Evolutionary conservation across 2,113 vertebrate genomes (phyloP).

Genomic region (Leiothrix lutea): DNA sequence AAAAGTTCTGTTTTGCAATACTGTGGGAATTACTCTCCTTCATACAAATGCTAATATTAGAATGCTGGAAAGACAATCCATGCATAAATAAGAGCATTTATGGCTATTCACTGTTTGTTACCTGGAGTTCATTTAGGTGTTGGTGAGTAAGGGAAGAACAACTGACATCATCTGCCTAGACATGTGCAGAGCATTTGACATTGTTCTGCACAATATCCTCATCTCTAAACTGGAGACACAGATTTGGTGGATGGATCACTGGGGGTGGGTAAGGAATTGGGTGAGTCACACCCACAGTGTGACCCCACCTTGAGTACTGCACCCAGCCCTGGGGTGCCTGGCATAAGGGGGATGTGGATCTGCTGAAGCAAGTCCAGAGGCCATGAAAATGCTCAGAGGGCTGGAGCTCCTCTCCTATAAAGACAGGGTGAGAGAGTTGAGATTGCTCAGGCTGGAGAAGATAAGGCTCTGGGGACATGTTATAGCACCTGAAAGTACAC

Average conservation of each 20-base stretch:
- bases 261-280: not conserved
- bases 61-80: not conserved
- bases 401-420: not conserved
- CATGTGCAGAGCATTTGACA: accelerated
- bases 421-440: not conserved
- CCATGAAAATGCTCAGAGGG: not conserved
- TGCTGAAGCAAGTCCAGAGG: not conserved
- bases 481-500: not conserved
- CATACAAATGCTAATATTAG: not conserved
- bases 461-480: not conserved
- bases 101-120: not conserved
- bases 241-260: not conserved
- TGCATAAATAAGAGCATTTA: not conserved
- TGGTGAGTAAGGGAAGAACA: not conserved
- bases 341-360: not conserved
- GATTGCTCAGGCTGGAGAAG: not conserved
- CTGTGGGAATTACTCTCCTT: not conserved
- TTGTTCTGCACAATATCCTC: not conserved
- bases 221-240: not conserved
- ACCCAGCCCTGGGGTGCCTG: not conserved
- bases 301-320: not conserved
- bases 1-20: not conserved
- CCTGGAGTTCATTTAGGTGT: not conserved
- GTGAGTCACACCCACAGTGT: not conserved
- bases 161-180: not conserved